Evolutionary conservation across 2,113 vertebrate genomes (phyloP).

Genomic region (Hyaena hyaena): DNA sequence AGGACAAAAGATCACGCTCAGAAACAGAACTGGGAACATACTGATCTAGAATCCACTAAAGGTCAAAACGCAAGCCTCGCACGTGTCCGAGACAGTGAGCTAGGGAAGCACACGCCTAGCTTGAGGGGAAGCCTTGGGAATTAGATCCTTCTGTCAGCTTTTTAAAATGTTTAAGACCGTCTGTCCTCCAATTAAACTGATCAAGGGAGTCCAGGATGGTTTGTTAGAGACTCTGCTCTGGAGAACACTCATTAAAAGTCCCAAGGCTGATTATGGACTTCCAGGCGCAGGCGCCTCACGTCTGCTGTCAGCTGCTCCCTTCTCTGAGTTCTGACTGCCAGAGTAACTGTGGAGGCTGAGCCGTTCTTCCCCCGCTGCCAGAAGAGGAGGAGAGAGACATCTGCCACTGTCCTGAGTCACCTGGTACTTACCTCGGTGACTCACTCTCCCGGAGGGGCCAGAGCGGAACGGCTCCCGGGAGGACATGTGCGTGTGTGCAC

Average conservation of each 20-base stretch:
- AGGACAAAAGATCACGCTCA: constrained; percentile 74
- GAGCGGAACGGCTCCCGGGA: background rate
- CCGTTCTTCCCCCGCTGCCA: background rate
- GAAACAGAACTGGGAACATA: constrained; percentile 72
- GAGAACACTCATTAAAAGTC: constrained; percentile 69
- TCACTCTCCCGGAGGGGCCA: background rate
- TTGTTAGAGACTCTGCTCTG: background rate
- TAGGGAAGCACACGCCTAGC: constrained; percentile 75
- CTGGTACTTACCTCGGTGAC: constrained; percentile 32
- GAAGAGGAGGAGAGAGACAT: constrained; percentile 50
- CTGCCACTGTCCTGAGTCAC: background rate
- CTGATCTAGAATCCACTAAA: constrained; percentile 56
- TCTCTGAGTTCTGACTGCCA: constrained; percentile 55
- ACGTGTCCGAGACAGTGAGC: constrained; percentile 52
- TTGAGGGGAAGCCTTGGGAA: constrained; percentile 71
- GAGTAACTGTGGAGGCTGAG: constrained; percentile 32
- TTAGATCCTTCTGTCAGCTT: constrained; percentile 79
- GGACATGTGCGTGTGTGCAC: accelerated
- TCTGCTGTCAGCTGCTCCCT: constrained; percentile 54
- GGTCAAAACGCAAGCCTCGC: constrained; percentile 57
- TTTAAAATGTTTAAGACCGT: constrained; percentile 79
- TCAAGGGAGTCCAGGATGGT: constrained; percentile 75
- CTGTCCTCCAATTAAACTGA: constrained; percentile 81
- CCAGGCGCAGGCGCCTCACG: constrained; percentile 19
- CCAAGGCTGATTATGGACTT: constrained; percentile 41